Base-by-base conservation (phyloP, 1,140 invertebrate species). In the Trichonephila clavata region DNA sequence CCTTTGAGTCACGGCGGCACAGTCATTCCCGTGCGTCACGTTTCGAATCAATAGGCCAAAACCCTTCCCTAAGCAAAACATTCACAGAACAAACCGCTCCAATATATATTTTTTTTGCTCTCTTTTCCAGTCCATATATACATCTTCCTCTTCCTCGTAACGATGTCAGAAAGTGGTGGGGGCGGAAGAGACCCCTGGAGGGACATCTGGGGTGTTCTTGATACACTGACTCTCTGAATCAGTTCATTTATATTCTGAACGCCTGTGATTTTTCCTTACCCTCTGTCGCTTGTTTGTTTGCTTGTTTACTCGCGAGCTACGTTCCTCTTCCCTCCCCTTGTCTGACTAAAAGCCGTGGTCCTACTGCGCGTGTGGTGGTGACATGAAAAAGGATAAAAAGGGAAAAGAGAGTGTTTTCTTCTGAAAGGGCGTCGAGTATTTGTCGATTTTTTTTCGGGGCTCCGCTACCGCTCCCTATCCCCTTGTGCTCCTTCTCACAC, bases 211-310 rank as follows among this genome's bases (percentile, higher is more conserved):
- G 90, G 90, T 92, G 80, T 84, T 50, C 90, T 92, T 92, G 90
- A 92, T 92, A 92, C 90, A 84, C 90, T 92, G 90, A 92, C 90
- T 92, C 90, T 80, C 81, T 32, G 90, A 92, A 92, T 92, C 90
- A 92, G 90, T 92, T 92, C 90, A 92, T 92, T 92, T 92, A 92
- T 92, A 92, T 92, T 92, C 90, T 57, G 77, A 92, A 84, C 80
- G 80, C 80, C 71, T 27, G 90, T 92, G 90, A 92, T 92, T 92
- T 92, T 68, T 84, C 71, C 68, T 60, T 77, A 89, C 65, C 32
- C 87, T 81, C 68, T 81, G 68, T 20, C 43, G 89, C 90, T 92
- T 84, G 90, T 92, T 92, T 92, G 90, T 92, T 92, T 83, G 68
- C 90, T 83, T 92, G 90, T 84, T 92, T 84, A 92, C 90, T 80